These are phyloP conservation scores for Hydrocynus forskahlii DNA, from an alignment of 2,797 vertebrate species.

Conservation along the genomic window DNA sequence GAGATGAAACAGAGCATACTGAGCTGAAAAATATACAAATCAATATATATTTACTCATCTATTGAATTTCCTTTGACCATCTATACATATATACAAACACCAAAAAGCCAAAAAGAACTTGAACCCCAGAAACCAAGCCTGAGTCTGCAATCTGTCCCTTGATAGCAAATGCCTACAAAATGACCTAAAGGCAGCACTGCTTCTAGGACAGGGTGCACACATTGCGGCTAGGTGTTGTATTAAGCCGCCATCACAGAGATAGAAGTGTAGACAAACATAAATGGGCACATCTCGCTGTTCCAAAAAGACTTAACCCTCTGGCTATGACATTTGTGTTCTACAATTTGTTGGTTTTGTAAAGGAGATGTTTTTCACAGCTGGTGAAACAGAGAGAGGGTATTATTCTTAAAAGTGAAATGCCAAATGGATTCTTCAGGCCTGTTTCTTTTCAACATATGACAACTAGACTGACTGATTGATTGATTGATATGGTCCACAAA, in stretches of 20 bases:
- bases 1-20: background rate
- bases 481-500: background rate
- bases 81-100: slow-evolving; percentile 12
- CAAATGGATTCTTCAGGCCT: background rate
- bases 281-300: background rate
- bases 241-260: background rate
- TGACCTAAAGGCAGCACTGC: background rate
- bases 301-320: slow-evolving; percentile 4
- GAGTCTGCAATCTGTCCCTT: background rate
- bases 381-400: background rate
- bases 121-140: background rate
- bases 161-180: background rate
- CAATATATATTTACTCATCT: background rate
- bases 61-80: slow-evolving; percentile 12
- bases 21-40: background rate
- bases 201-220: background rate
- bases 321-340: slow-evolving; percentile 18
- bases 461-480: background rate
- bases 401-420: background rate
- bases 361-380: background rate
- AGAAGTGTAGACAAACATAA: background rate
- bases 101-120: background rate
- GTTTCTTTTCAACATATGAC: background rate
- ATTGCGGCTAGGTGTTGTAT: slow-evolving; percentile 21
- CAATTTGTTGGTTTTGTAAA: slow-evolving; percentile 18